Conservation (phyloP, 2,888 invertebrate species). For the Dilophus febrilis region DNA sequence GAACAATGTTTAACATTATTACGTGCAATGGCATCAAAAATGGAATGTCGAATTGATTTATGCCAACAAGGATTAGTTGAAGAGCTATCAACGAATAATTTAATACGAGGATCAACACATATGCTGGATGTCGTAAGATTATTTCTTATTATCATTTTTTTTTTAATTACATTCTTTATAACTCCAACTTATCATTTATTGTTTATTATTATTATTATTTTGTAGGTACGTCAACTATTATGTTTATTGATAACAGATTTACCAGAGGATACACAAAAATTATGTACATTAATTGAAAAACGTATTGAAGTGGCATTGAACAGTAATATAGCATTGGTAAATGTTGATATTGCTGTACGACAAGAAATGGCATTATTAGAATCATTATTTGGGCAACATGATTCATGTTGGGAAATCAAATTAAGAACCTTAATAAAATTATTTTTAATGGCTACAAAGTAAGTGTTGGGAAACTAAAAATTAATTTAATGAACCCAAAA, state of each 20-base stretch:
- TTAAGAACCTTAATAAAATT: constrained; percentile 74
- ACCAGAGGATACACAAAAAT: constrained; percentile 59
- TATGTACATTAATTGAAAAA: constrained; percentile 65
- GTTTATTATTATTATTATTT: no score
- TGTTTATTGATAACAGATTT: constrained; percentile 83
- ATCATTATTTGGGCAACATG: constrained; percentile 77
- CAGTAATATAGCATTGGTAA: constrained; percentile 58
- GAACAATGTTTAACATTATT: constrained; percentile 86
- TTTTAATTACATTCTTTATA: no score
- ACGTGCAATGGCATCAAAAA: constrained; percentile 71
- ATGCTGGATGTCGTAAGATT: constrained; percentile 64
- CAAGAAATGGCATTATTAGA: constrained; percentile 81
- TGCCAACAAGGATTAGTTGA: constrained; percentile 76
- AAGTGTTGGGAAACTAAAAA: constrained; percentile 12
- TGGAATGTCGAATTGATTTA: constrained; percentile 53
- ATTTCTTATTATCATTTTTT: neutral
- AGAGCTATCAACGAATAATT: constrained; percentile 77
- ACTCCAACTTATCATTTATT: no score
- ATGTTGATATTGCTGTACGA: constrained; percentile 58
- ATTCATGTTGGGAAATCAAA: constrained; percentile 89
- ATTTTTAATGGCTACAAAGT: constrained; percentile 60
- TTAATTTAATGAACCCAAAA: no score
- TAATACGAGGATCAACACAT: constrained; percentile 69
- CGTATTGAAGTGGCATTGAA: constrained; percentile 66
- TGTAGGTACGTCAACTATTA: constrained; percentile 47